These are phyloP conservation scores for Montifringilla adamsi DNA, from an alignment of 2,113 vertebrate species.

Conservation along the genomic window DNA sequence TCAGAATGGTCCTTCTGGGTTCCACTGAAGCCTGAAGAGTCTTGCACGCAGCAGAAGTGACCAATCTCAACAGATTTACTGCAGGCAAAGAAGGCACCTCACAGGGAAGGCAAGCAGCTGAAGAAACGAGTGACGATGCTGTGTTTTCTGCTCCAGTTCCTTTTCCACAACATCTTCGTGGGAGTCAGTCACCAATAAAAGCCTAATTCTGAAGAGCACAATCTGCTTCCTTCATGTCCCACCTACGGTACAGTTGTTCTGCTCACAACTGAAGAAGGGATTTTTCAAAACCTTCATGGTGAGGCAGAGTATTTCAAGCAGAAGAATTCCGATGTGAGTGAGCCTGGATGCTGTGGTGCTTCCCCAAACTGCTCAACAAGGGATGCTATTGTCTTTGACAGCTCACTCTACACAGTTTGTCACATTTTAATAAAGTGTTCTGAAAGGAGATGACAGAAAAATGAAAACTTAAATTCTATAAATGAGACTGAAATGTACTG, in stretches of 20 bases:
- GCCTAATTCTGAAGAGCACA: background rate
- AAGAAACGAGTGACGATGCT: rapidly evolving
- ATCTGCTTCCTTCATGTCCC: background rate
- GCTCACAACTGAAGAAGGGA: background rate
- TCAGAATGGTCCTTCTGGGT: rapidly evolving
- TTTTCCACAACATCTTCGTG: background rate
- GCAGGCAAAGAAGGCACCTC: background rate
- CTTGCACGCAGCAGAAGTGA: background rate
- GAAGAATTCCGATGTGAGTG: rapidly evolving
- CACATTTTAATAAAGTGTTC: background rate
- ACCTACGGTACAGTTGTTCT: background rate
- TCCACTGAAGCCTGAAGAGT: background rate
- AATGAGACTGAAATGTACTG: background rate
- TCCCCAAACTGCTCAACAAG: background rate
- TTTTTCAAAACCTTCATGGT: background rate
- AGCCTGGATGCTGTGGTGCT: background rate
- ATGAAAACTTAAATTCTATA: background rate
- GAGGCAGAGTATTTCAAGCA: background rate
- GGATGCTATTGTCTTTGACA: background rate
- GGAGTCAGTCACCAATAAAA: background rate
- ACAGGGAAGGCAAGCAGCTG: background rate
- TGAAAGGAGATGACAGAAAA: background rate
- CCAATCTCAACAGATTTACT: background rate
- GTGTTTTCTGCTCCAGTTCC: background rate
- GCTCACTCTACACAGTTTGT: background rate